Conservation (phyloP, 1,140 invertebrate genomes). For the Drosophila baimaii region DNA sequence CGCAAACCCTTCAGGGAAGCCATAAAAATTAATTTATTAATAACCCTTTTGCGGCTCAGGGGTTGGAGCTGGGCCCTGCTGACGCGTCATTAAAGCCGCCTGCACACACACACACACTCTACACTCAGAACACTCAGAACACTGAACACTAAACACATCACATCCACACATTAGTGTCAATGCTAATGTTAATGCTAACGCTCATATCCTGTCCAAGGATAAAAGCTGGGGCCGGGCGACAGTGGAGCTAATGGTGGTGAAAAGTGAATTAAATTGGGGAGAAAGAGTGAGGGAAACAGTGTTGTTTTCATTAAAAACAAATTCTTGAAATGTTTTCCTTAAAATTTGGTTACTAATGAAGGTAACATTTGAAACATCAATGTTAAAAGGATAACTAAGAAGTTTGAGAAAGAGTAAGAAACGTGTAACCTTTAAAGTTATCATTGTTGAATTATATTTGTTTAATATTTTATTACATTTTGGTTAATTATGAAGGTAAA, state of each 20-base stretch:
- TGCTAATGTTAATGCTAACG: conserved; percentile 66
- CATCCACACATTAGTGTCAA: conserved; percentile 55
- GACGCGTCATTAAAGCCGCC: conserved; percentile 66
- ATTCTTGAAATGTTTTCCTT: too few relatives aligned
- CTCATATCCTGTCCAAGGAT: conserved; percentile 59
- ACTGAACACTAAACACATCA: conserved; percentile 20
- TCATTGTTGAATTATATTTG: too few relatives aligned
- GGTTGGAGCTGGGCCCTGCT: conserved; percentile 20
- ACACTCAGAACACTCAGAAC: neutral
- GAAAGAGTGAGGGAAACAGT: too few relatives aligned
- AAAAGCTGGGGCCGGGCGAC: neutral
- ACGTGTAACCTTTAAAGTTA: too few relatives aligned
- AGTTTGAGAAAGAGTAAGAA: too few relatives aligned
- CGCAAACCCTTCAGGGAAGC: neutral
- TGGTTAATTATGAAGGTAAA: too few relatives aligned
- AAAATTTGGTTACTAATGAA: too few relatives aligned
- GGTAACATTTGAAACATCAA: too few relatives aligned
- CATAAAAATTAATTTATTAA: conserved; percentile 77
- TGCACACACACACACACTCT: conserved; percentile 23
- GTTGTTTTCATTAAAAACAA: too few relatives aligned
- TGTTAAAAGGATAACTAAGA: too few relatives aligned
- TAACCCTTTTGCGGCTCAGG: conserved; percentile 62
- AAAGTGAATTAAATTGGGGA: neutral
- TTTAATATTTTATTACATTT: too few relatives aligned
- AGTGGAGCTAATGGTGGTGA: neutral